These are phyloP conservation scores for Gadus chalcogrammus DNA, from an alignment of 2,113 vertebrate species.

Conservation along the genomic window DNA sequence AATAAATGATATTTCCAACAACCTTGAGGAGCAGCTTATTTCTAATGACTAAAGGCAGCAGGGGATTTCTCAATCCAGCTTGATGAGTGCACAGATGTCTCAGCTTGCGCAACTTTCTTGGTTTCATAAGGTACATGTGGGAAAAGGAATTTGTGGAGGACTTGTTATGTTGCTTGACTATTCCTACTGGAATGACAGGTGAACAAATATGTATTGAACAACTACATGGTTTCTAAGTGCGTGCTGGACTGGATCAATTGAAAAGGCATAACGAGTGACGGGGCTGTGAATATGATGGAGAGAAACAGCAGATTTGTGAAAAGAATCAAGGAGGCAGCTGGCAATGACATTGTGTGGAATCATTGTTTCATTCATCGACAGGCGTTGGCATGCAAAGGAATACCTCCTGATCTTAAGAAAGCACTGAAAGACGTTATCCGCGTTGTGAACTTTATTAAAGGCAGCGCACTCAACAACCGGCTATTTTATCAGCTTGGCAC, in stretches of 20 bases:
- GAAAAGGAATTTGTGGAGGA: neutral
- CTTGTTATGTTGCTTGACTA: neutral
- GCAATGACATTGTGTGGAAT: slow-evolving; percentile 9
- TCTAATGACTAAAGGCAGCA: neutral
- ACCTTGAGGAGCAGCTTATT: neutral
- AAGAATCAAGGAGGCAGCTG: neutral
- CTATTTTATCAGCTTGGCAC: neutral
- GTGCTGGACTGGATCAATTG: neutral
- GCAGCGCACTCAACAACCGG: slow-evolving; percentile 3
- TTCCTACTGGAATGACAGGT: neutral
- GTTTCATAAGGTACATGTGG: neutral
- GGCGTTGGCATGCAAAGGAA: slow-evolving; percentile 11
- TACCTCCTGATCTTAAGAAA: neutral
- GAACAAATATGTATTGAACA: neutral
- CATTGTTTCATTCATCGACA: slow-evolving; percentile 14
- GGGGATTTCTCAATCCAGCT: neutral
- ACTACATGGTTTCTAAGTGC: neutral
- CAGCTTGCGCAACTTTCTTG: neutral
- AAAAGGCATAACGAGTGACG: neutral
- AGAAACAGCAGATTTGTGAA: neutral
- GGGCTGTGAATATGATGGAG: neutral
- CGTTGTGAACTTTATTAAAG: slow-evolving; percentile 10
- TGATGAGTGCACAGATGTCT: neutral
- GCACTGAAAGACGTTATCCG: slow-evolving; percentile 1
- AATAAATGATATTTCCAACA: slow-evolving; percentile 3